Evolutionary conservation across 2,113 vertebrate species (phyloP).

Genomic region (Dinomys branickii): DNA sequence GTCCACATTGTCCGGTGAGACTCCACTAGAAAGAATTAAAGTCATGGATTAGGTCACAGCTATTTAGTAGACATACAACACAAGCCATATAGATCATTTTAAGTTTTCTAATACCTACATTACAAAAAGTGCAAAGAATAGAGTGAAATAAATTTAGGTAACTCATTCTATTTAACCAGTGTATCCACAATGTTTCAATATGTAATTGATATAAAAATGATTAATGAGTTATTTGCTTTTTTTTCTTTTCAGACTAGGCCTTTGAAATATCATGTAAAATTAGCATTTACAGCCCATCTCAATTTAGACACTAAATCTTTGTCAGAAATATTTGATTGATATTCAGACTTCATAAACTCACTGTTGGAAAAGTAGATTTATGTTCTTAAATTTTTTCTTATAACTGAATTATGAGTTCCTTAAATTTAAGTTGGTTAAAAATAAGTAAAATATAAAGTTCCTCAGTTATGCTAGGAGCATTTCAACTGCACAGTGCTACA

Average conservation of each 20-base stretch:
- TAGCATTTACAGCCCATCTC: neutral
- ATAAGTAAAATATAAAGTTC: neutral
- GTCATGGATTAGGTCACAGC: neutral
- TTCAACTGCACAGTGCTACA: neutral
- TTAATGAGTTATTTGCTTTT: neutral
- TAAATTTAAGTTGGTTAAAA: conserved; percentile 22
- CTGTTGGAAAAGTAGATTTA: neutral
- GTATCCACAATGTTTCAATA: neutral
- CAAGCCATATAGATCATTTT: neutral
- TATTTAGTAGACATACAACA: neutral
- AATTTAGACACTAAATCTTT: neutral
- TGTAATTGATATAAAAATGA: neutral
- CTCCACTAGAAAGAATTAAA: neutral
- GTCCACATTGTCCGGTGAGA: neutral
- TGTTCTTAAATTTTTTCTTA: neutral
- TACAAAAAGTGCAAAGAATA: neutral
- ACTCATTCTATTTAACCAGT: neutral
- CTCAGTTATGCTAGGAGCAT: neutral
- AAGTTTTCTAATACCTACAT: neutral
- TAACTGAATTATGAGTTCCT: neutral
- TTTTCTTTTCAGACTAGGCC: neutral
- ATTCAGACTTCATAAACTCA: neutral
- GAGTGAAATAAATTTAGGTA: neutral
- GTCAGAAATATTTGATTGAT: neutral
- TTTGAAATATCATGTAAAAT: neutral